Conservation (phyloP, 2,113 vertebrate species). For the Pseudopodoces humilis region DNA sequence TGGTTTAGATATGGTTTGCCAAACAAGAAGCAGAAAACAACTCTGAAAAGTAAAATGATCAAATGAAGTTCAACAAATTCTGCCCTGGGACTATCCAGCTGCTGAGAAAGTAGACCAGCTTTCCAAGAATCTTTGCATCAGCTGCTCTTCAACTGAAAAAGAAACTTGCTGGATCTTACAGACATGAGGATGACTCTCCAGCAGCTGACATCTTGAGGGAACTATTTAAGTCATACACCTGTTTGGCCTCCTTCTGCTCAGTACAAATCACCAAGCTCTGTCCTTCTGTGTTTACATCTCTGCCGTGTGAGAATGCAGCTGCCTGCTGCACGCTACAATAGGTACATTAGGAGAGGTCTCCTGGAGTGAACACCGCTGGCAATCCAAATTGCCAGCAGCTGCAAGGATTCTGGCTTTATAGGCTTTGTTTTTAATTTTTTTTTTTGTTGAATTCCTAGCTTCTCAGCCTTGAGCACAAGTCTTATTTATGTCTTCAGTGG, state of each 20-base stretch:
- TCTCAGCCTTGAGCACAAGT: neutral
- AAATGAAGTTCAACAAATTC: neutral
- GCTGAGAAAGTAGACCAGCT: neutral
- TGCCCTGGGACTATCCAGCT: neutral
- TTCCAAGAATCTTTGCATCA: neutral
- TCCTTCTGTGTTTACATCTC: neutral
- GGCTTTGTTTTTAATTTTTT: neutral
- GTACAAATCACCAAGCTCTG: neutral
- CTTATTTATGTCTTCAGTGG: neutral
- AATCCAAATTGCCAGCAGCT: conserved; percentile 11
- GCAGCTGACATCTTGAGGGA: conserved; percentile 36
- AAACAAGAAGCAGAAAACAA: conserved; percentile 16
- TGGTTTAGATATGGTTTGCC: neutral
- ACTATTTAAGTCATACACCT: neutral
- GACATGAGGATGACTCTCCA: neutral
- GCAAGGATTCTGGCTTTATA: neutral
- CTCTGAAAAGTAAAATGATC: conserved; percentile 4
- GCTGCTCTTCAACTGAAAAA: neutral
- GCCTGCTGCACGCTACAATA: neutral
- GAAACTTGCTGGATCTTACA: neutral
- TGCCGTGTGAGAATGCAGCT: neutral
- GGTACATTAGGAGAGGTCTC: neutral
- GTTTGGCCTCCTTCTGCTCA: neutral
- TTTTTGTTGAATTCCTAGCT: neutral
- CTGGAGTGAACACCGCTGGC: neutral